Conservation (phyloP, 2,888 invertebrate genomes). For the Schizotus pectinicornis region DNA sequence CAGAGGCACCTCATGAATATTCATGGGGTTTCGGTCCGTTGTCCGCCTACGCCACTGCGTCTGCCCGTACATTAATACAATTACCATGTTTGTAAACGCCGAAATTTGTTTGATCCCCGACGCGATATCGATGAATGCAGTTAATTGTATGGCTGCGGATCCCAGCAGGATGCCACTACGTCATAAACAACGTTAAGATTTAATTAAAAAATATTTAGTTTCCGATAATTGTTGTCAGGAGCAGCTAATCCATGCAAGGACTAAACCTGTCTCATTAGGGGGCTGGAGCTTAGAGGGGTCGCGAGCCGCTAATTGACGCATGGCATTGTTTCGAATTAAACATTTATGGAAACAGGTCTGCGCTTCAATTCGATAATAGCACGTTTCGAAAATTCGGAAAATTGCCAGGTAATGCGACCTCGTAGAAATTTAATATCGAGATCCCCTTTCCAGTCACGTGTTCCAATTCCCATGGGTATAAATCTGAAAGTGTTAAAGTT, state of each 20-base stretch:
- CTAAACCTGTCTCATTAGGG: too few species aligned
- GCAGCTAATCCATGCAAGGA: too few species aligned
- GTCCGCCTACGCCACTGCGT: slow-evolving; percentile 25
- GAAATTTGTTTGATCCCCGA: slow-evolving; percentile 25
- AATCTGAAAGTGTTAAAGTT: slow-evolving; percentile 43
- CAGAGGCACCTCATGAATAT: slow-evolving; percentile 27
- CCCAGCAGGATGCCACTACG: too few species aligned
- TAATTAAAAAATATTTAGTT: too few species aligned
- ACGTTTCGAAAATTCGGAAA: neutral
- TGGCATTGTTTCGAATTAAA: too few species aligned
- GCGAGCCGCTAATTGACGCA: too few species aligned
- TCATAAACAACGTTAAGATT: too few species aligned
- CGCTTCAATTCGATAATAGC: too few species aligned
- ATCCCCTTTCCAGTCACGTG: slow-evolving; percentile 42
- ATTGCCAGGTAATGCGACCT: slow-evolving; percentile 23
- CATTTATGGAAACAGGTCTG: too few species aligned
- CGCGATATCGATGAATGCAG: slow-evolving; percentile 10
- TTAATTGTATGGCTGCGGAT: too few species aligned
- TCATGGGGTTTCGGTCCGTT: slow-evolving; percentile 22
- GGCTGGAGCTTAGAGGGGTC: too few species aligned
- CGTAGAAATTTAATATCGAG: slow-evolving; percentile 38
- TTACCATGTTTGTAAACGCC: slow-evolving; percentile 26
- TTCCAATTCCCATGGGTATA: slow-evolving; percentile 41
- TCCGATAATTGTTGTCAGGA: too few species aligned
- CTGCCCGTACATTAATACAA: slow-evolving; percentile 25